phyloP scores from a whole-genome alignment of 1,140 invertebrate genomes.

The Drosophila tropicalis region DNA sequence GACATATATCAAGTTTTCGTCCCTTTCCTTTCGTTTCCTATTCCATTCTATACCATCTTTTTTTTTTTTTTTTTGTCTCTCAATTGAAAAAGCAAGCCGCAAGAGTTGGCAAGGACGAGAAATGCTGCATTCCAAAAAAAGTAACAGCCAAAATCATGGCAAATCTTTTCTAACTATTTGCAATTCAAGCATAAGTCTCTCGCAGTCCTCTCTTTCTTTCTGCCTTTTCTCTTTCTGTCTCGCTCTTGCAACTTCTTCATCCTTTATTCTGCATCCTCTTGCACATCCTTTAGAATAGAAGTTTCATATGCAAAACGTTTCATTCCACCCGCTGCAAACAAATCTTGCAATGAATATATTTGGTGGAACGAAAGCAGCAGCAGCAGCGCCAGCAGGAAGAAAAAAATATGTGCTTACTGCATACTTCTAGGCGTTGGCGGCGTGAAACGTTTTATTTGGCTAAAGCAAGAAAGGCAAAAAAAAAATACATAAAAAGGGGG shows the following conservation, averaged over 20 bases:
- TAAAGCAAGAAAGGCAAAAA: not conserved
- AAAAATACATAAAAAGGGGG: not conserved
- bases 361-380: slow-evolving; percentile 40
- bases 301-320: slow-evolving; percentile 66
- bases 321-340: slow-evolving; percentile 54
- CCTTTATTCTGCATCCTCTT: slow-evolving; percentile 15
- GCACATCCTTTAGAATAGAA: slow-evolving; percentile 7
- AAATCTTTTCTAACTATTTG: slow-evolving; percentile 81
- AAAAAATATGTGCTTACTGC: slow-evolving; percentile 41
- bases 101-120: slow-evolving; percentile 34
- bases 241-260: not conserved
- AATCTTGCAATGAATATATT: slow-evolving; percentile 80
- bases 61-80: slow-evolving; percentile 42
- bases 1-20: slow-evolving; percentile 1
- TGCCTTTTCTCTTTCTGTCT: not conserved
- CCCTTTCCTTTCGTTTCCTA: not conserved
- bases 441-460: slow-evolving; percentile 66
- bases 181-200: slow-evolving; percentile 79
- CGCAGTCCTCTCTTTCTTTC: slow-evolving; percentile 17
- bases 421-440: slow-evolving; percentile 72
- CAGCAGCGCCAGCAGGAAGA: slow-evolving; percentile 13
- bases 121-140: slow-evolving; percentile 54
- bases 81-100: slow-evolving; percentile 53
- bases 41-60: not conserved
- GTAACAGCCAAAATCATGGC: slow-evolving; percentile 67